Base-by-base conservation (phyloP, 2,113 vertebrate genomes). In the Geococcyx californianus region DNA sequence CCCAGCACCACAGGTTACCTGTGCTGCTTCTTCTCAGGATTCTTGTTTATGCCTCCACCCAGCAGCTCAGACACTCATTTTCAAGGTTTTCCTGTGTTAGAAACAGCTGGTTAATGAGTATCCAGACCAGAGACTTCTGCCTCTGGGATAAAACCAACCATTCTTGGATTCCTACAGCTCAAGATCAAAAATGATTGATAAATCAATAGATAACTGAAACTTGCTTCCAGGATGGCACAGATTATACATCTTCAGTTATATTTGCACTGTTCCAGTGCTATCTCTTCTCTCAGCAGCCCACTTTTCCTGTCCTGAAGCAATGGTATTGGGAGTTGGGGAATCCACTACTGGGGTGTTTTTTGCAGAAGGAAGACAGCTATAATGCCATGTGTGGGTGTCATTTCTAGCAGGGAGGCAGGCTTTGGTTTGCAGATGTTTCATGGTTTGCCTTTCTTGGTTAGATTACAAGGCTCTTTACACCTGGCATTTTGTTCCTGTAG, bases 381-480 rank as follows among this genome's bases (percentile, higher is more conserved):
- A 8, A 21, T 36, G 47, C 62, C 89, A 33, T 5, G 1, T 20
- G 10, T 77, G 42, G 42, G 72, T 11, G 2, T 70, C 55, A 51
- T 84, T 94, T 77, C 52, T 81, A 64, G 34, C 31, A 45, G 51
- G 31, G 64, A 79, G 67, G 74, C 16, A 4, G 59, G 60, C 87
- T 90, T 93, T 2, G 16, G 19, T 86, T 84, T 78, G 38, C 76
- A 96, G 70, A 34, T 92, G 78, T 84, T 80, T 73, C 33, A 13
- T n/a, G 49, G 55, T 76, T 89, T 79, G 38, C 28, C 38, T 83
- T 81, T 85, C 56, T 78, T 49, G 8, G 59, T 62, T 84, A 64
- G 51, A 89, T 95, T 80, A 80, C 59, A 80, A 66, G 42, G 68
- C 75, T 84, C 90, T 94, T 95, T 68, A 80, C 85, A 86, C 52